Evolutionary conservation across 2,113 vertebrate species (phyloP).

Genomic region (Chinchilla lanigera): DNA sequence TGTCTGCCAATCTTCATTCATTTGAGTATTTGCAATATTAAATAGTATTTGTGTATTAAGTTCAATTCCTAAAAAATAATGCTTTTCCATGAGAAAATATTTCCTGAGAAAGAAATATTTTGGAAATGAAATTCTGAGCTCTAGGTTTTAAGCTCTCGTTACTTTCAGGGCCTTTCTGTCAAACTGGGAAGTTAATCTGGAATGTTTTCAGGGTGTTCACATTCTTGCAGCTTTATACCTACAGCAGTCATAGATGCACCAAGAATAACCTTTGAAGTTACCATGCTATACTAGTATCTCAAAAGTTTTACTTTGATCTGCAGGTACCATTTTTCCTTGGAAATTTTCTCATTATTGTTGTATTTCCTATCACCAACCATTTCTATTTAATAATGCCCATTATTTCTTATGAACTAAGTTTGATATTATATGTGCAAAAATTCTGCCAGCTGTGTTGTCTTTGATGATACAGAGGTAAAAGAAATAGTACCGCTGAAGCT

Average conservation of each 20-base stretch:
- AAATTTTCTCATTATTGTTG: constrained; percentile 23
- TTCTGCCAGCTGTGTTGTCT: constrained; percentile 11
- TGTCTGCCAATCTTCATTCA: neutral
- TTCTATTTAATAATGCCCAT: constrained; percentile 26
- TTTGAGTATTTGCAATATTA: neutral
- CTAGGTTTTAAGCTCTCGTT: neutral
- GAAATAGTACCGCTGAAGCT: neutral
- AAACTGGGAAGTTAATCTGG: constrained; percentile 58
- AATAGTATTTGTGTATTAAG: neutral
- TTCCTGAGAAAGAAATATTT: neutral
- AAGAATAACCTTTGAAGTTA: constrained; percentile 65
- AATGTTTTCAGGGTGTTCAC: constrained; percentile 57
- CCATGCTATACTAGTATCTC: constrained; percentile 22
- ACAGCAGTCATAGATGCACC: constrained; percentile 20
- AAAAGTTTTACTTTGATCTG: constrained; percentile 63
- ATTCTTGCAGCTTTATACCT: constrained; percentile 37
- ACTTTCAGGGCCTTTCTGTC: constrained; percentile 27
- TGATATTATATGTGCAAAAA: neutral
- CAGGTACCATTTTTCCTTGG: constrained; percentile 20
- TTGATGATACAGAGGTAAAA: constrained; percentile 17
- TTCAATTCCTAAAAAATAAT: constrained; percentile 3
- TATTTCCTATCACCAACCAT: constrained; percentile 28
- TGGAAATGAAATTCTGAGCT: constrained; percentile 48
- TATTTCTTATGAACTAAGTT: constrained; percentile 34
- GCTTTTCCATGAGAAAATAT: constrained; percentile 45